phyloP scores from a whole-genome alignment of 2,113 vertebrate species.

The Alectura lathami region DNA sequence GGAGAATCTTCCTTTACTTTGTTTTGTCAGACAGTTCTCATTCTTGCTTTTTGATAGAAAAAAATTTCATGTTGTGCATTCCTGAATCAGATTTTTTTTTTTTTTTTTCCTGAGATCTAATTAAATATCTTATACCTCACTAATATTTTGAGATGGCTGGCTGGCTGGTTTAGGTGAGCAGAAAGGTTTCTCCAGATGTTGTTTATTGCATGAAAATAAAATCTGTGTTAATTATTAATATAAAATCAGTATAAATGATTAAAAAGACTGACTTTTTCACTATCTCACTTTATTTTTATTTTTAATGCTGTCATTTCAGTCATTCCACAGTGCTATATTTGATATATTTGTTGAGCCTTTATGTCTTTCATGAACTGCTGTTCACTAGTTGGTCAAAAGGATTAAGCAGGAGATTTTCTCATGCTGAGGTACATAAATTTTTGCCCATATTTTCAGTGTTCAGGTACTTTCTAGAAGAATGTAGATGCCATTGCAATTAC shows the following conservation, averaged over 20 bases:
- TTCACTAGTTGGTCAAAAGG: not conserved
- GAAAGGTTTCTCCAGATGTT: not conserved
- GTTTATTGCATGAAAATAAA: not conserved
- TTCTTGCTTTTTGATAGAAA: not conserved
- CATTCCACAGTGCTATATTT: not conserved
- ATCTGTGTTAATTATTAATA: not conserved
- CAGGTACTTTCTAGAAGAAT: not conserved
- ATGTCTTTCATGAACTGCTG: not conserved
- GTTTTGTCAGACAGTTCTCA: not conserved
- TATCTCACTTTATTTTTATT: not conserved
- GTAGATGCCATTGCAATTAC: not conserved
- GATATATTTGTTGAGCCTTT: not conserved
- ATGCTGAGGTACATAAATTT: not conserved
- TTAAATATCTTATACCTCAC: not conserved
- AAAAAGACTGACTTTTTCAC: not conserved
- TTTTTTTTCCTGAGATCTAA: not conserved
- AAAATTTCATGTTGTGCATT: not conserved
- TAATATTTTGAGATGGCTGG: not conserved
- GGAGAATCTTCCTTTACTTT: not conserved
- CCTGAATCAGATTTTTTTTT: not conserved
- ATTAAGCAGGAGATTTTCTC: not conserved
- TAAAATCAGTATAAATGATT: not conserved
- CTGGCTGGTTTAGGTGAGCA: not conserved
- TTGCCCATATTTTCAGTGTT: not conserved
- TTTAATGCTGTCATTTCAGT: not conserved